These are phyloP conservation scores for Punctoribates punctum DNA, from an alignment of 2,888 invertebrate species.

Conservation along the genomic window DNA sequence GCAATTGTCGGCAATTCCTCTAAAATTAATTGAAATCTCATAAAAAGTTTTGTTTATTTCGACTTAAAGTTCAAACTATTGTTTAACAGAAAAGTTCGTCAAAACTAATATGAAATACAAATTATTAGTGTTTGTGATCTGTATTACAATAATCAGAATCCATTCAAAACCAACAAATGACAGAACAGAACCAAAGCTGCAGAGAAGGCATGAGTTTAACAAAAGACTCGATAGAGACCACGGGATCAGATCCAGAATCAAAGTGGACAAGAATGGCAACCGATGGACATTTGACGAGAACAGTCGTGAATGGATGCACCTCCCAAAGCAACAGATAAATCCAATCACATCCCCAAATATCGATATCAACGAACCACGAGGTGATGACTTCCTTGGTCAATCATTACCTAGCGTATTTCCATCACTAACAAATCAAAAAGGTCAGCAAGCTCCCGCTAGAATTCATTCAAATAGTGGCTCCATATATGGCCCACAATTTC, in stretches of 20 bases:
- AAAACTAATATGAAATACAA: neutral
- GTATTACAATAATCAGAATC: neutral
- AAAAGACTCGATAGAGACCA: neutral
- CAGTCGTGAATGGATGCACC: neutral
- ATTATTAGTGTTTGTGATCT: neutral
- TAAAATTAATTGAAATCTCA: no score
- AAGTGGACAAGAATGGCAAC: neutral
- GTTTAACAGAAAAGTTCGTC: neutral
- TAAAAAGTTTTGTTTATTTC: no score
- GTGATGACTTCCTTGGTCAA: neutral
- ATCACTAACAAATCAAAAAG: neutral
- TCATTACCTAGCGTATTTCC: neutral
- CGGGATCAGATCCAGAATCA: neutral
- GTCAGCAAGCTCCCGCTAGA: neutral
- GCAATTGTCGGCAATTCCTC: no score
- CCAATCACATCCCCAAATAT: neutral
- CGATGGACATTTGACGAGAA: neutral
- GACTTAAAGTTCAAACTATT: neutral
- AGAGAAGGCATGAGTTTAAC: neutral
- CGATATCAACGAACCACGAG: neutral
- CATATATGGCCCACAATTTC: conserved; percentile 9
- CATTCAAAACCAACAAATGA: neutral
- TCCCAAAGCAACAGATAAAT: neutral
- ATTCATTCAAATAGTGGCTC: neutral
- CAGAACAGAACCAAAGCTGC: neutral